A percentile compares a stretch with the other conserved stretches of the same genome.
Conservation (phyloP, 2,113 vertebrate species). For the Oxyruncus cristatus region DNA sequence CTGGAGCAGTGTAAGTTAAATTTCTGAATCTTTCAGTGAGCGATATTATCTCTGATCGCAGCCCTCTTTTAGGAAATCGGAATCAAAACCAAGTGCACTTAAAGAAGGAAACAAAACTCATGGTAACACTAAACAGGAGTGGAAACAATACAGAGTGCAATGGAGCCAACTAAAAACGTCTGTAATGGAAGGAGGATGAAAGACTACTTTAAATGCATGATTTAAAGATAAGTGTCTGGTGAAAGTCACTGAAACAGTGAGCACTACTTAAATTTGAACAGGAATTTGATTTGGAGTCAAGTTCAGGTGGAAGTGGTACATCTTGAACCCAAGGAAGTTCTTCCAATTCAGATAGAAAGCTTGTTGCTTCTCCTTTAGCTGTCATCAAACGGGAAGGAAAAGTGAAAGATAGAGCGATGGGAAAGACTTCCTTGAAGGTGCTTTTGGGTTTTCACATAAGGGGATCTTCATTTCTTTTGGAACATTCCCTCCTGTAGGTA, state of each 20-base stretch:
- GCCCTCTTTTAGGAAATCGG: background rate
- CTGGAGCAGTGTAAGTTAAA: constrained; percentile 38
- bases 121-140: background rate
- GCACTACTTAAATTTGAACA: background rate
- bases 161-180: background rate
- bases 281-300: background rate
- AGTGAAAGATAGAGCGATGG: background rate
- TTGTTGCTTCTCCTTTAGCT: background rate
- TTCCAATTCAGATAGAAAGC: background rate
- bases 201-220: background rate
- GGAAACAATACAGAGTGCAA: background rate
- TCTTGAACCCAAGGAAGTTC: background rate
- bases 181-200: background rate
- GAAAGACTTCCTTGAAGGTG: background rate
- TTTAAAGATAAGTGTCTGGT: background rate
- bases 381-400: background rate
- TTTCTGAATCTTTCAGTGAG: background rate
- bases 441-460: background rate
- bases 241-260: background rate
- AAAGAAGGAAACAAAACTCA: background rate
- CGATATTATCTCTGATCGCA: background rate
- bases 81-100: background rate
- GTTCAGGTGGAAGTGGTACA: background rate
- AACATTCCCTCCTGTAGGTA: rapidly evolving
- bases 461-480: background rate